These are phyloP conservation scores for Anthoscopus minutus DNA, from an alignment of 2,113 vertebrate genomes.

Conservation along the genomic window DNA sequence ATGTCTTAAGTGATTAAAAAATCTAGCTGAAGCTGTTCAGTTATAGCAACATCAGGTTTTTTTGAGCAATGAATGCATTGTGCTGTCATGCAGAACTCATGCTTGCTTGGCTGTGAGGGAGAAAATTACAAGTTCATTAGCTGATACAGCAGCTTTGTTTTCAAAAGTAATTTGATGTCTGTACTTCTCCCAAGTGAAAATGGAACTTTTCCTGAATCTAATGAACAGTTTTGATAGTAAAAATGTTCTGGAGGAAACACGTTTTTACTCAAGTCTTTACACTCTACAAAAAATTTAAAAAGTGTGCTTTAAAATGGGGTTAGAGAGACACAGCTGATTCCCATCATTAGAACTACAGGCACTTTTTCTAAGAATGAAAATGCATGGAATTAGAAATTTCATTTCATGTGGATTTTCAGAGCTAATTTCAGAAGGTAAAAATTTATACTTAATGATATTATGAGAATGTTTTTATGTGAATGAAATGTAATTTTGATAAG, in stretches of 20 bases:
- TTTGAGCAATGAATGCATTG: constrained; percentile 2
- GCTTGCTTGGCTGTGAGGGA: constrained; percentile 29
- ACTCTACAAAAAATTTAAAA: background rate
- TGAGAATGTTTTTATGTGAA: background rate
- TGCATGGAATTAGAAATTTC: background rate
- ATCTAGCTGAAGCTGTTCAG: background rate
- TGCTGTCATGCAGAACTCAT: constrained; percentile 52
- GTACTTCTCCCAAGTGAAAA: constrained; percentile 1
- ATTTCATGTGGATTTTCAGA: background rate
- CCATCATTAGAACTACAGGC: background rate
- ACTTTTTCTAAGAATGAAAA: background rate
- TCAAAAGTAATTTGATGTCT: constrained; percentile 36
- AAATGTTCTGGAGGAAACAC: background rate
- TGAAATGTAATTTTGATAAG: background rate
- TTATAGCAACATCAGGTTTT: background rate
- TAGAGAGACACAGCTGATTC: background rate
- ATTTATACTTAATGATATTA: background rate
- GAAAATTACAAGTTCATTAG: constrained; percentile 52
- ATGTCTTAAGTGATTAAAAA: background rate
- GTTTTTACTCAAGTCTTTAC: background rate
- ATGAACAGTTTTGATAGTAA: background rate
- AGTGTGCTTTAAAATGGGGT: background rate
- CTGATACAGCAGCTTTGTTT: constrained; percentile 62
- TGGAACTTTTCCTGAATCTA: constrained; percentile 14
- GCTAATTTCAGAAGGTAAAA: background rate